phyloP scores from a whole-genome alignment of 2,113 vertebrate species.

The Lycaon pictus region DNA sequence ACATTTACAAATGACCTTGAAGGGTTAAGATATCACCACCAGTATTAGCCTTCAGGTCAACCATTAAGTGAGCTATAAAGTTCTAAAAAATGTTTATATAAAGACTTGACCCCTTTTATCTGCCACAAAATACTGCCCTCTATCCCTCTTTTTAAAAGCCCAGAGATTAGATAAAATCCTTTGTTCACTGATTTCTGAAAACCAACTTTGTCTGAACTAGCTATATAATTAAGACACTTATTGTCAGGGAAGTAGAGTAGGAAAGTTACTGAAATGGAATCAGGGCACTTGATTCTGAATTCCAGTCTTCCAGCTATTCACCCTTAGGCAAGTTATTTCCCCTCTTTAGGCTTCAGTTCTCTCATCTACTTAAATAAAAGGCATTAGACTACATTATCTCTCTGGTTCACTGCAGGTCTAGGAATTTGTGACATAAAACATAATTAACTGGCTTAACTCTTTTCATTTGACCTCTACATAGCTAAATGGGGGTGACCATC shows the following conservation, averaged over 20 bases:
- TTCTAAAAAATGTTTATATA: conserved; percentile 48
- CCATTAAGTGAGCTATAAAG: conserved; percentile 29
- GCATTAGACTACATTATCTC: conserved; percentile 3
- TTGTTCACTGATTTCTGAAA: conserved; percentile 53
- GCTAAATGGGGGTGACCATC: background rate
- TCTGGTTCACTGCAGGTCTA: background rate
- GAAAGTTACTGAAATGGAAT: conserved; percentile 54
- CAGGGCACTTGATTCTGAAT: background rate
- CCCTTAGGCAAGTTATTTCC: conserved; percentile 39
- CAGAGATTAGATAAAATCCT: conserved; percentile 24
- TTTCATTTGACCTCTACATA: conserved; percentile 22
- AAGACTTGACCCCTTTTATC: background rate
- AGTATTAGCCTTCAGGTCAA: conserved; percentile 33
- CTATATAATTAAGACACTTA: conserved; percentile 37
- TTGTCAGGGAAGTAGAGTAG: background rate
- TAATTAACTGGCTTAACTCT: conserved; percentile 49
- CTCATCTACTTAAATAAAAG: conserved; percentile 51
- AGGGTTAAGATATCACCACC: background rate
- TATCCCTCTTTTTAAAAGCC: background rate
- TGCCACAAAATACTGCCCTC: background rate
- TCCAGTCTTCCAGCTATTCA: conserved; percentile 32
- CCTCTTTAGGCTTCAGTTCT: background rate
- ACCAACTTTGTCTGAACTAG: conserved; percentile 21
- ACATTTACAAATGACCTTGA: background rate
- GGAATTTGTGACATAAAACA: conserved; percentile 42